Evolutionary conservation across 2,888 invertebrate genomes (phyloP), one percentile per base, ranked within the genome.

Genomic region (Leistus spinibarbis): DNA sequence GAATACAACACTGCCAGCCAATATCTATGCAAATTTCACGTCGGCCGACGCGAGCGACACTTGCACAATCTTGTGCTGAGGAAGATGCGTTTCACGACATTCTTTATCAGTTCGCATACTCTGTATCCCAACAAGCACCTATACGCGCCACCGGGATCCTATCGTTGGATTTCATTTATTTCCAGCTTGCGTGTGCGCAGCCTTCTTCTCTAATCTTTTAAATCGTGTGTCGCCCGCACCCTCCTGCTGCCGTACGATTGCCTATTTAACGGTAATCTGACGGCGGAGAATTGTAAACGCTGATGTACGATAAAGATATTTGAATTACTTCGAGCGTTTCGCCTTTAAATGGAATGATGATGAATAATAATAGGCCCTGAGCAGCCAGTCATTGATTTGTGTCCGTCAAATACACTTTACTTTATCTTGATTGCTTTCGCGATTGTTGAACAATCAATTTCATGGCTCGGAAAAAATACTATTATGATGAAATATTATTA

Each of bases 81-180:
- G 54, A 71, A 72, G 72, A 72, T 72, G 72, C 72, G 72, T 72
- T 72, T 53, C 72, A 65, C 56, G 65, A 72, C 72, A 72, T 72
- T 72, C 72, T 72, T 72, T 72, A 72, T 72, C 72, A 65, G 72
- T 66, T 27, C 27, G 22, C n/a, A n/a, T n/a, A n/a, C 63, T 62
- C 60, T 27, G 60, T 69, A 22, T 69, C 63, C 40, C 70, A 40
- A 62, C 60, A 54, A 54, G 56, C 65, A 54, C 72, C 66, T 24
- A 40, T 20, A 65, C 72, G 64, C 40, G 24, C 56, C 64, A 54
- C 22, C 54, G 16, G 71, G 64, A 71, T 71, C 64, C 71, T 71
- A 71, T 71, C 66, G 57, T 72, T 17, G 67, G 73, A 67, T 73
- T 73, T 67, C 73, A 73, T 73, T 73, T 73, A 73, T 73, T 73